A percentile compares a stretch with the other conserved stretches of the same genome.
Conservation (phyloP, 2,797 vertebrate species). For the Ammospiza maritima region DNA sequence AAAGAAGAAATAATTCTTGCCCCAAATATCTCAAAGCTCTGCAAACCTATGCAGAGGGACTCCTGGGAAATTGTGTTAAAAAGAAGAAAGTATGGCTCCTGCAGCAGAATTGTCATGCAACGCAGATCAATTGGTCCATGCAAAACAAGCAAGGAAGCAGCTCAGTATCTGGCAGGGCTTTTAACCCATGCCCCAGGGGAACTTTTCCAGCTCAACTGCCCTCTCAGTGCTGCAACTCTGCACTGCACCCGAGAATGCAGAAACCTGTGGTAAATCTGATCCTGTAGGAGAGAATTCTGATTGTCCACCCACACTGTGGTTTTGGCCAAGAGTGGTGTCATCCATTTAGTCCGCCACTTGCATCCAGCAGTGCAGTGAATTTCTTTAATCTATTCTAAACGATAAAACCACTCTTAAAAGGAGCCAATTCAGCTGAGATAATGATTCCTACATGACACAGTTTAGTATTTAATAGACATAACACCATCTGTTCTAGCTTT, state of each 20-base stretch:
- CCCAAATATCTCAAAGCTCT: not conserved
- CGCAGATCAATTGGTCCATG: fast-evolving
- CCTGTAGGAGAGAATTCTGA: not conserved
- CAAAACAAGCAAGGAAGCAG: not conserved
- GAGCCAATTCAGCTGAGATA: conserved; percentile 16
- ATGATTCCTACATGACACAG: conserved; percentile 3
- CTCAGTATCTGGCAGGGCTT: not conserved
- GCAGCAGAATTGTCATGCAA: not conserved
- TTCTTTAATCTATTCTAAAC: conserved; percentile 12
- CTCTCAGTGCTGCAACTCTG: not conserved
- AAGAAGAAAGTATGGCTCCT: not conserved
- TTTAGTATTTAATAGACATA: conserved; percentile 52
- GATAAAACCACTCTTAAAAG: conserved; percentile 9
- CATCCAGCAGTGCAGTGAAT: not conserved
- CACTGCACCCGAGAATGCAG: not conserved
- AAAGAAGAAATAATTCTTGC: not conserved
- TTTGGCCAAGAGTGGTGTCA: not conserved
- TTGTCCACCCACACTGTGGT: not conserved
- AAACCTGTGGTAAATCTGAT: not conserved
- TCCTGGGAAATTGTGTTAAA: not conserved
- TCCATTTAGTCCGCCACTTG: not conserved
- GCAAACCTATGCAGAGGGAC: not conserved
- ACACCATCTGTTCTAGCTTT: conserved; percentile 54
- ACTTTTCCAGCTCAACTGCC: not conserved
- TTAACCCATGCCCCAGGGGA: not conserved